Evolutionary conservation across 2,113 vertebrate species (phyloP).

Genomic region (Chrysemys picta): DNA sequence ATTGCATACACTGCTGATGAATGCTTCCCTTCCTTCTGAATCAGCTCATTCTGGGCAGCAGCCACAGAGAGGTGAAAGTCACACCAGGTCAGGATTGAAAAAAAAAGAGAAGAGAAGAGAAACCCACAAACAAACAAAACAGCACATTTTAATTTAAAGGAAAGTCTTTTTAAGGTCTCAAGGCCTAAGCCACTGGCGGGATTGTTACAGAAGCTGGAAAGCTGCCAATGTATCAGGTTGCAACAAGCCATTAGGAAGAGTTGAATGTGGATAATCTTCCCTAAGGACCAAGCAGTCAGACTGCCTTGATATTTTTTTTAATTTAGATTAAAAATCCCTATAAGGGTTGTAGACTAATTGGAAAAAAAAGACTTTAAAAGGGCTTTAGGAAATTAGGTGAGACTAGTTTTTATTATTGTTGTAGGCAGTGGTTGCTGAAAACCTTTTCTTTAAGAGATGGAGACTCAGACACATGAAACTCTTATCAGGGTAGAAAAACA

Average conservation of each 20-base stretch:
- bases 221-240: slow-evolving; percentile 49
- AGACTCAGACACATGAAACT: slow-evolving; percentile 21
- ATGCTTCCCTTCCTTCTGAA: neutral
- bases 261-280: slow-evolving; percentile 64
- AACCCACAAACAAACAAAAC: neutral
- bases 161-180: slow-evolving; percentile 12
- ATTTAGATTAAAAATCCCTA: slow-evolving; percentile 72
- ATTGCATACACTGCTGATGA: neutral
- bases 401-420: slow-evolving; percentile 68
- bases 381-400: slow-evolving; percentile 67
- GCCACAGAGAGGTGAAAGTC: neutral
- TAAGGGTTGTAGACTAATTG: slow-evolving; percentile 62
- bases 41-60: neutral
- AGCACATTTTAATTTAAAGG: slow-evolving; percentile 9
- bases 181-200: neutral
- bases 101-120: neutral
- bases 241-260: slow-evolving; percentile 52
- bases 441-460: slow-evolving; percentile 10
- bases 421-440: neutral
- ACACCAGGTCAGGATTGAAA: neutral
- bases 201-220: neutral
- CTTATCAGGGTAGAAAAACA: neutral
- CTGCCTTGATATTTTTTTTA: slow-evolving; percentile 67
- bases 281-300: slow-evolving; percentile 56
- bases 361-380: slow-evolving; percentile 68